phyloP scores from a whole-genome alignment of 1,140 invertebrate genomes.

The Wasmannia auropunctata region DNA sequence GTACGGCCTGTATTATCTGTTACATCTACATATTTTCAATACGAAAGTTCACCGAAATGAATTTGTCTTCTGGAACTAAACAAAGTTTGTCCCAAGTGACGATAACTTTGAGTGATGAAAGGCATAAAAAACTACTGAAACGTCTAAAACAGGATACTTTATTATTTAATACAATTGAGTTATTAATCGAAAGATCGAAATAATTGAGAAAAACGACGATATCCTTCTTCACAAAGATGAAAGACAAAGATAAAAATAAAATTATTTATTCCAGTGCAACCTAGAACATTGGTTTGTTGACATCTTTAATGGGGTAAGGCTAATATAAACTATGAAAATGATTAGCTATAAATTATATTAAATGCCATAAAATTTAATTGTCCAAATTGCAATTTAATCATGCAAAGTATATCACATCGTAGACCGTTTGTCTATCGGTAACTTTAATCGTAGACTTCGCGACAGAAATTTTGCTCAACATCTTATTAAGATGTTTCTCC shows the following conservation, averaged over 20 bases:
- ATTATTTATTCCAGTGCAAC: background rate
- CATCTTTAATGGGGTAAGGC: background rate
- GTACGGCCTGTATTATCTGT: background rate
- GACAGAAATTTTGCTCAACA: background rate
- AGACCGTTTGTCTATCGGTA: background rate
- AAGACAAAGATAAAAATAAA: background rate
- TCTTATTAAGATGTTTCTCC: background rate
- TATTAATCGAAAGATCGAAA: background rate
- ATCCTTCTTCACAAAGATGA: background rate
- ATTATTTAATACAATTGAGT: constrained; percentile 2
- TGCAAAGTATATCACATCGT: background rate
- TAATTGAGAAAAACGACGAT: background rate
- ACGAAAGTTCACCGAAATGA: background rate
- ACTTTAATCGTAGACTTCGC: background rate
- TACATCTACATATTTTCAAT: constrained; percentile 1
- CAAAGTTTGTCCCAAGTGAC: background rate
- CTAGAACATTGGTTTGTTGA: background rate
- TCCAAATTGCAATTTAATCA: constrained; percentile 24
- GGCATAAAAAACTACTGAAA: background rate
- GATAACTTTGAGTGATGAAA: background rate
- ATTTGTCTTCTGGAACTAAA: constrained; percentile 11
- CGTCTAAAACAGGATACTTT: background rate
- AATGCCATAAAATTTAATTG: constrained; percentile 26
- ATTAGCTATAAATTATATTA: constrained; percentile 10
- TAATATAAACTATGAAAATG: background rate